Conservation (phyloP, 2,797 vertebrate species). For the Acanthopagrus latus region DNA sequence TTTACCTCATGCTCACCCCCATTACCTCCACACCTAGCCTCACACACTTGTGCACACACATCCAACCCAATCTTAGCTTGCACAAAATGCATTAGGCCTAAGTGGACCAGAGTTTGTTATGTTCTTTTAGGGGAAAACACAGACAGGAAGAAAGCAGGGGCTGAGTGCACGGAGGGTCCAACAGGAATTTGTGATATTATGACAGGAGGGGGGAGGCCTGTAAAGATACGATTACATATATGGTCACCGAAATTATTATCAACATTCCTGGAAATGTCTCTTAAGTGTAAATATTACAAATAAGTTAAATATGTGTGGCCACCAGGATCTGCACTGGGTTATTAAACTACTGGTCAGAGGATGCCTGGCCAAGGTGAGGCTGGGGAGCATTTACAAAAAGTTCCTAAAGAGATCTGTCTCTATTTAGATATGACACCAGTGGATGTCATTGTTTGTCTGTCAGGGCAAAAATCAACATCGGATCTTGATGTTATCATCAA, state of each 20-base stretch:
- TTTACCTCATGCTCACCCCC: conserved; percentile 36
- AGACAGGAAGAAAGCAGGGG: conserved; percentile 32
- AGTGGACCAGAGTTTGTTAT: conserved; percentile 72
- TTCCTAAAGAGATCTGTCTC: not conserved
- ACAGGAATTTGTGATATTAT: conserved; percentile 71
- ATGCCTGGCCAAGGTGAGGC: conserved; percentile 8
- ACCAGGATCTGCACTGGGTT: conserved; percentile 38
- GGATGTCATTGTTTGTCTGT: not conserved
- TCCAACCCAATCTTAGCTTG: conserved; percentile 46
- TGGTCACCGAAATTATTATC: conserved; percentile 69
- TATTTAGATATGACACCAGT: not conserved
- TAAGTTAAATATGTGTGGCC: conserved; percentile 69
- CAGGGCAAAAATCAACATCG: conserved; percentile 20
- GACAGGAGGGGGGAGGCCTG: conserved; percentile 61
- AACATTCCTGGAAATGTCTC: conserved; percentile 72
- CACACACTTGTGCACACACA: conserved; percentile 41
- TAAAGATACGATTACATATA: conserved; percentile 71
- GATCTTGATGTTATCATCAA: conserved; percentile 74
- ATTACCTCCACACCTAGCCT: conserved; percentile 46
- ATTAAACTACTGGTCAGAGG: conserved; percentile 43
- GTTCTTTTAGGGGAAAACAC: conserved; percentile 60
- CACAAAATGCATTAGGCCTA: conserved; percentile 67
- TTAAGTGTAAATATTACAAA: conserved; percentile 73
- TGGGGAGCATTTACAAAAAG: not conserved
- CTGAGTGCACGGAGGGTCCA: conserved; percentile 34